These are phyloP conservation scores for Melolontha melolontha DNA, from an alignment of 2,888 invertebrate species.

Conservation along the genomic window DNA sequence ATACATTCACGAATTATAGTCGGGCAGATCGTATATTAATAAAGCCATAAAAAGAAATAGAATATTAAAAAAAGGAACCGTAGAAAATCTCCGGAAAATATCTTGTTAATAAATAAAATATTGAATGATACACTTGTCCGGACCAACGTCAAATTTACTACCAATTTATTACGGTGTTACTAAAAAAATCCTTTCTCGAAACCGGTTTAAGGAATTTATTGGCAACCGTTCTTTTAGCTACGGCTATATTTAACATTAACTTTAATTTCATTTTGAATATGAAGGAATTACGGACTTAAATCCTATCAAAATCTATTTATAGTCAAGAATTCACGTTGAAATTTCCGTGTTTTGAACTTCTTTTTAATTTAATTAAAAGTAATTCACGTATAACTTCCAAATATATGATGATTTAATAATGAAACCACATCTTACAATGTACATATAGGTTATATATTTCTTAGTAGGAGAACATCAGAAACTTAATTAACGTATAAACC, in stretches of 20 bases:
- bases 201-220: constrained; percentile 27
- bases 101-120: constrained; percentile 28
- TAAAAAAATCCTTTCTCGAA: constrained; percentile 23
- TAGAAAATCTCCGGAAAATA: constrained; percentile 20
- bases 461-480: too few relatives aligned
- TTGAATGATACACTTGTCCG: constrained; percentile 25
- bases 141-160: constrained; percentile 31
- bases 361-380: too few relatives aligned
- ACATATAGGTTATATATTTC: too few relatives aligned
- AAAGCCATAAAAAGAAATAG: constrained; percentile 17
- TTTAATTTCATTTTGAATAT: constrained; percentile 19
- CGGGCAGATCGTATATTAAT: constrained; percentile 8
- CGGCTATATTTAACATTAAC: constrained; percentile 5
- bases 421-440: too few relatives aligned
- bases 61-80: not conserved
- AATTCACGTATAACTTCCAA: too few relatives aligned
- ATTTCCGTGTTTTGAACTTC: too few relatives aligned
- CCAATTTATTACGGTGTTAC: constrained; percentile 28
- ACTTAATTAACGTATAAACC: too few relatives aligned
- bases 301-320: not conserved
- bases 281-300: not conserved
- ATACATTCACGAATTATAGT: constrained; percentile 23
- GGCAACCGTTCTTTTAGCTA: constrained; percentile 25
- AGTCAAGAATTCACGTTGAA: not conserved
- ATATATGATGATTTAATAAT: too few relatives aligned